A percentile compares a stretch with the other conserved stretches of the same genome.
phyloP scores from a whole-genome alignment of 2,888 invertebrate species.

The Plagodis dolabraria region DNA sequence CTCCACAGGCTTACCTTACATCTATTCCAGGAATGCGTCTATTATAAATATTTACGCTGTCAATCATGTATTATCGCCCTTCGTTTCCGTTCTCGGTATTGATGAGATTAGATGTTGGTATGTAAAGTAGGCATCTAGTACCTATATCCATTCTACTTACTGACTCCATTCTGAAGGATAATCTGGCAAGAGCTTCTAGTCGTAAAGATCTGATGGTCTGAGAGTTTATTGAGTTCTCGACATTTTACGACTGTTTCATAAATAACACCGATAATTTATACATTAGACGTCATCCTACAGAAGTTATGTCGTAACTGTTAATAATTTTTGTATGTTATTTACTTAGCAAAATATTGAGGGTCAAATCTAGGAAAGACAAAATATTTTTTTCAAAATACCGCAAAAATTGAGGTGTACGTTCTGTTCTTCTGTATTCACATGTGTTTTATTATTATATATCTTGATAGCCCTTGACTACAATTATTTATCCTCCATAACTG shows the following conservation, averaged over 20 bases:
- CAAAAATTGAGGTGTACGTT: too few species aligned
- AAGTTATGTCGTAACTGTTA: not conserved
- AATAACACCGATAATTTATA: constrained; percentile 9
- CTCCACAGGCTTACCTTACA: too few species aligned
- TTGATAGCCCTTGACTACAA: too few species aligned
- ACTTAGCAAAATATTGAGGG: too few species aligned
- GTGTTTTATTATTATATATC: too few species aligned
- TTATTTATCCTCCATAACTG: too few species aligned
- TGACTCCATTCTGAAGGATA: constrained; percentile 6
- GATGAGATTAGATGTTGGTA: not conserved
- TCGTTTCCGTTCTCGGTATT: not conserved
- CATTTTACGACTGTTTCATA: constrained; percentile 16
- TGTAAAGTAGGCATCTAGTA: not conserved
- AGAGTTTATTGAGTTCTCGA: constrained; percentile 8
- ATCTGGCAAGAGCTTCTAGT: constrained; percentile 2
- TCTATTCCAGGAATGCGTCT: too few species aligned
- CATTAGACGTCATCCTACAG: not conserved
- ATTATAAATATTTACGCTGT: too few species aligned
- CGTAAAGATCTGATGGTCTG: constrained; percentile 11
- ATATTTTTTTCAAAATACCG: too few species aligned
- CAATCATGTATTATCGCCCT: not conserved
- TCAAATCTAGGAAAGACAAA: too few species aligned
- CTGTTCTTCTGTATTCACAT: too few species aligned
- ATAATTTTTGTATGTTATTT: not conserved
- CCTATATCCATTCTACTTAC: constrained; percentile 13